phyloP scores from a whole-genome alignment of 2,888 invertebrate species.

The Phortica magna region DNA sequence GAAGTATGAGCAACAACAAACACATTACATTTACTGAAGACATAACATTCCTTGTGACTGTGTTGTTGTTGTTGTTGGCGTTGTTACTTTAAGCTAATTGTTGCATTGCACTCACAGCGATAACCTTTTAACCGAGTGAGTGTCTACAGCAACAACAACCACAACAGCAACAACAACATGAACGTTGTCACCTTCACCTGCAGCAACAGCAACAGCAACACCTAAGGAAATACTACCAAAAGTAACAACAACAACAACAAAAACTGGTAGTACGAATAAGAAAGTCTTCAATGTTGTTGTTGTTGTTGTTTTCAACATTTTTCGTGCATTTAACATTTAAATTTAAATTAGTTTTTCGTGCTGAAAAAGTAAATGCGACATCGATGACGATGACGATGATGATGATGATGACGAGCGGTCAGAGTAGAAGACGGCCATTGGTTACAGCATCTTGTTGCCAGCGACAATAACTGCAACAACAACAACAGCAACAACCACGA shows the following conservation, averaged over 20 bases:
- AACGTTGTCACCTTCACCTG: constrained; percentile 27
- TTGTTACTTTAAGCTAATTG: constrained; percentile 55
- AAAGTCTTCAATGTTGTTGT: neutral
- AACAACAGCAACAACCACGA: neutral
- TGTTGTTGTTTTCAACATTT: constrained; percentile 6
- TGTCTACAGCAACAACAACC: constrained; percentile 51
- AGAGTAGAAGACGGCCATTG: neutral
- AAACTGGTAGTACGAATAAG: neutral
- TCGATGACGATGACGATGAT: constrained; percentile 46
- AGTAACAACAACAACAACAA: neutral
- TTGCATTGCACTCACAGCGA: constrained; percentile 43
- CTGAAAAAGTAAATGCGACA: constrained; percentile 51
- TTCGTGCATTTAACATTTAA: constrained; percentile 71
- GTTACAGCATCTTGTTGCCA: constrained; percentile 1
- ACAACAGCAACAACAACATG: constrained; percentile 19
- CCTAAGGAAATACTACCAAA: neutral
- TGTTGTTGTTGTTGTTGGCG: neutral
- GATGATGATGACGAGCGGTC: constrained; percentile 36
- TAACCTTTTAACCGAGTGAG: constrained; percentile 56
- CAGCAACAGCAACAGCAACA: neutral
- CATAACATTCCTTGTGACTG: neutral
- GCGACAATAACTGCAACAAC: constrained; percentile 14
- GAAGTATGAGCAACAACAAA: no score
- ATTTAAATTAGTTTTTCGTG: constrained; percentile 75
- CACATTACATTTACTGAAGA: no score